These are phyloP conservation scores for Leuciscus idus DNA, from an alignment of 2,113 vertebrate genomes.

Conservation along the genomic window DNA sequence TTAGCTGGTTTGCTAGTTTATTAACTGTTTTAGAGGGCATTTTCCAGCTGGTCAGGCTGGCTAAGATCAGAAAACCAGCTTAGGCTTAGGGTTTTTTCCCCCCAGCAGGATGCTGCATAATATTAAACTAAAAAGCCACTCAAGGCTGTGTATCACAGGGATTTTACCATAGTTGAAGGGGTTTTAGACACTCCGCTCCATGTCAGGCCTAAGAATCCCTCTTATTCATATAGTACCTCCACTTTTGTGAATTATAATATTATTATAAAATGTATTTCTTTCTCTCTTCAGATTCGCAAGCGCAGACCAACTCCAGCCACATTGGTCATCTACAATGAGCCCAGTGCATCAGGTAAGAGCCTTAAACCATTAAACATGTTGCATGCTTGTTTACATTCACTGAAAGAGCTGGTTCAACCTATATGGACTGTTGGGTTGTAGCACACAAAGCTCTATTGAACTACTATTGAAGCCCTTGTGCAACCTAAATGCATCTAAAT, in stretches of 20 bases:
- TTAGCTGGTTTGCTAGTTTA: background rate
- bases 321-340: constrained; percentile 85
- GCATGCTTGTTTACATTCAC: background rate
- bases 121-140: background rate
- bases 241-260: background rate
- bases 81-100: background rate
- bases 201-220: background rate
- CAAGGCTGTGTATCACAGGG: background rate
- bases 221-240: background rate
- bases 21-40: background rate
- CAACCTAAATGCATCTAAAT: background rate
- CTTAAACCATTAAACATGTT: background rate
- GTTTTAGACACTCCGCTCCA: background rate
- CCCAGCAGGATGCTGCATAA: background rate
- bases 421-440: constrained; percentile 6
- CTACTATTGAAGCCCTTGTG: background rate
- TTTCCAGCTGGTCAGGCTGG: background rate
- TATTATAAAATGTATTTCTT: background rate
- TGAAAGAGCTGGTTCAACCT: background rate
- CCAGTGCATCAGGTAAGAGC: constrained; percentile 77
- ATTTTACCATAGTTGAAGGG: background rate
- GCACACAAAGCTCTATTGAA: background rate
- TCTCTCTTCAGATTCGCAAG: constrained; percentile 82
- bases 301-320: constrained; percentile 88
- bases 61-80: background rate